Evolutionary conservation across 2,797 vertebrate species (phyloP), one percentile per base, ranked within the genome.

Genomic region (Phataginus tetradactyla): DNA sequence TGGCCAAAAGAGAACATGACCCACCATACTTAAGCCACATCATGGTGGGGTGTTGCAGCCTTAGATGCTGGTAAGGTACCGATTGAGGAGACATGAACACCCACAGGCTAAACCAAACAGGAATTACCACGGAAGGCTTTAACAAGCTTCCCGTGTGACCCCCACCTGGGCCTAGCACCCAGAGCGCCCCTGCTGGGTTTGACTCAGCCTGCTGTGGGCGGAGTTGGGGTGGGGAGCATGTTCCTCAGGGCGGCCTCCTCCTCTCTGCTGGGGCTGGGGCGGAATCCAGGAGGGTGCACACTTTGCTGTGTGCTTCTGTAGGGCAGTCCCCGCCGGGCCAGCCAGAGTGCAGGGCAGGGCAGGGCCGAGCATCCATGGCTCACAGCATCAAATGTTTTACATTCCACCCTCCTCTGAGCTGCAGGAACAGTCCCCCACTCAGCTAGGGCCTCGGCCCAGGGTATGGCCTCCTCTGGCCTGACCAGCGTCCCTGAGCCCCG

Each of bases 351-450:
- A 2, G 84, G 18, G 68, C 51, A 42, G 66, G 27, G 68, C 84
- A 1, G 37, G 2, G 0, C 0, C 7, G 63, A 9, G 34, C 17
- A 3, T 7, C 66, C 27, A 10, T 5, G 61, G 37, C 11, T 3
- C 11, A 3, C 14, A 2, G 34, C 0, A 7, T 42, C 18, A 1
- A 18, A 14, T 37, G 55, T 7, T 4, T 29, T 32, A 27, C 78
- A 21, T 42, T 21, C 79, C 79, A 21, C 11, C 23, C 23, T 14
- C 75, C 63, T 45, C 63, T 45, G 37, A 69, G 75, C 53, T 9
- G 37, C 53, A 17, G 29, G 88, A 45, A 29, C 64, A 34, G 34
- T 34, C 61, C 25, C 49, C 45, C 42, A 32, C 34, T 14, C 68
- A 69, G 68, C 68, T 6, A 12, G 66, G 34, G 21, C 66, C 8